Evolutionary conservation across 2,797 vertebrate genomes (phyloP), one percentile per base, ranked within the genome.

Genomic region (Acanthurus tractus): DNA sequence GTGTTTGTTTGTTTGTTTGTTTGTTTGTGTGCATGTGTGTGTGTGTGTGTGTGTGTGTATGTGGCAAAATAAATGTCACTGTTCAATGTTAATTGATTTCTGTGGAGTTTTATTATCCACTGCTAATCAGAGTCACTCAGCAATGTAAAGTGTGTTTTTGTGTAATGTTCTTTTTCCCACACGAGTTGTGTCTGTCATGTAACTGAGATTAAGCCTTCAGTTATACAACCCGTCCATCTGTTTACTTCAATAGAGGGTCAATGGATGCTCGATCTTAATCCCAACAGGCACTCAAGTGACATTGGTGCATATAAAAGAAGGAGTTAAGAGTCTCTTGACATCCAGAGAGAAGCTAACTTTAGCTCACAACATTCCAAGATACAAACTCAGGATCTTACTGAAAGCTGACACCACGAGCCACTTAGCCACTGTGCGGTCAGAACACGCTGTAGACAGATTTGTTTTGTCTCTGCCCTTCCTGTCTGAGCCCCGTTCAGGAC

Each of bases 1-100:
- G 57, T 13, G 36, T 53, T 48, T 15, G 63, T 12, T 65, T 62
- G 38, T 15, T 65, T 62, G 38, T 73, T n/a, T 20, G 61, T 15
- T 34, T 53, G 53, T 15, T 56, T 15, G 68, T 62, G 38, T 73
- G 23, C 18, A 57, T 42, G 29, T 34, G 29, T 34, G 29, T 34
- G 29, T 6, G 29, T 34, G 6, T 34, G 29, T 22, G 66, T 53
- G 53, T 15, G 63, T 12, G 68, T 62, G 34, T 73, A 20, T 20
- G 61, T 15, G 29, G 84, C 79, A 79, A 91, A 89, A 87, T 84
- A 85, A 87, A 91, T 79, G 87, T 82, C 84, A 82, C 14, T 64
- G 75, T 87, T 92, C 68, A 82, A 83, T 86, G 83, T 88, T 91
- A 92, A 92, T 90, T 87, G 90, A 89, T 92, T 90, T 82, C 70